Base-by-base conservation (phyloP, 2,797 vertebrate genomes). In the Pempheris klunzingeri region DNA sequence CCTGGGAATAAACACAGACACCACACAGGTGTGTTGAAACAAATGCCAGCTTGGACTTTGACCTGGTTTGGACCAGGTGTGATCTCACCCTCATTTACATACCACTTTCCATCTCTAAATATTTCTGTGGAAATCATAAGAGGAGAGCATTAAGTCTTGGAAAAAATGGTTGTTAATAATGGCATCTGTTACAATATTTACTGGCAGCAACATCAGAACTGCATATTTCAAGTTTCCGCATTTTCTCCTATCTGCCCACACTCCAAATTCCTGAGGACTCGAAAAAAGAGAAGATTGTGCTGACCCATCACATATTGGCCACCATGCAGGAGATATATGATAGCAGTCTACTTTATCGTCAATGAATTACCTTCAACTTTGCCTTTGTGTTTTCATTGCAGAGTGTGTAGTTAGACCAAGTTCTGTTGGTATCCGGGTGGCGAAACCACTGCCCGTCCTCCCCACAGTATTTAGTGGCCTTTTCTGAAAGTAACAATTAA, bases 371-470 rank as follows among this genome's bases (percentile, higher is more conserved):
- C 96, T 97, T 96, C 67, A 98, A 0, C 77, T 98, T 99, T 69
- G 97, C 95, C 14, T 94, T 91, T 3, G 97, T 98, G 92, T 97
- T 97, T 66, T 96, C 96, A 3, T 96, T 98, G 85, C 98, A 99
- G 77, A 97, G 91, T 7, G 97, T 98, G 57, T 99, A 99, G 94
- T 99, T 98, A 87, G 98, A 98, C 97, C 97, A 99, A 1, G 97
- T 99, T 63, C 96, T 93, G 85, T 99, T 99, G 84, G 94, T 97
- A 73, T 98, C 97, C 1, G 98, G 98, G 85, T 99, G 97, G 22
- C 95, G 95, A 84, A 97, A 99, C 98, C 98, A 99, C 76, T 95
- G 95, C 22, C 97, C 98, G 0, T 94, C 94, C 73, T 97, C 96
- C 77, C 97, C 97, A 67, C 98, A 99, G 58, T 96, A 97, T 87